phyloP scores from a whole-genome alignment of 2,113 vertebrate genomes.

The Genyomyrus donnyi region DNA sequence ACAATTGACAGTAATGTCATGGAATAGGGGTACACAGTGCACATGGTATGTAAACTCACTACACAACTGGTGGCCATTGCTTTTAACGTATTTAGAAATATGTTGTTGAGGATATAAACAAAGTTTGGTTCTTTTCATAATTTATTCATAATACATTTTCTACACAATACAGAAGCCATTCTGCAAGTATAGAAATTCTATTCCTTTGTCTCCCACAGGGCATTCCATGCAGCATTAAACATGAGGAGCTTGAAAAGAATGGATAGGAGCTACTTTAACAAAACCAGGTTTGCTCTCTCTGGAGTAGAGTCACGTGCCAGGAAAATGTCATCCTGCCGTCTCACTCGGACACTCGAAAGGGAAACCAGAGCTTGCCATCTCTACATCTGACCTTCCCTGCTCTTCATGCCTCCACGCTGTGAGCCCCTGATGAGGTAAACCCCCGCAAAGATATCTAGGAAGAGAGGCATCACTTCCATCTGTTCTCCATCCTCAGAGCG shows the following conservation, averaged over 20 bases:
- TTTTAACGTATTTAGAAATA: background rate
- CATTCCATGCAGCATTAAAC: background rate
- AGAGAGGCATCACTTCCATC: background rate
- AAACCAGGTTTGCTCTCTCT: background rate
- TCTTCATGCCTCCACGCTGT: background rate
- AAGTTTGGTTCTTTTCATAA: background rate
- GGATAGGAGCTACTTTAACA: background rate
- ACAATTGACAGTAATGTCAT: background rate
- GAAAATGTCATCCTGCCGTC: background rate
- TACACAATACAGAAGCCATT: background rate
- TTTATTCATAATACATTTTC: background rate
- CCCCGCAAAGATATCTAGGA: background rate
- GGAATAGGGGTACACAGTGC: background rate
- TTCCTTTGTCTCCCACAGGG: background rate
- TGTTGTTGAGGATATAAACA: background rate
- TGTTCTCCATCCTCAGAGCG: background rate
- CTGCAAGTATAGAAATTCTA: background rate
- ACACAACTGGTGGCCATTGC: background rate
- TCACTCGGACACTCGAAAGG: background rate
- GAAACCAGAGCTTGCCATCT: background rate
- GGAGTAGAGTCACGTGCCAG: background rate
- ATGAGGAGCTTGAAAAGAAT: background rate
- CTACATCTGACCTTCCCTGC: background rate
- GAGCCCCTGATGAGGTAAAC: background rate
- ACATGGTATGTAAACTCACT: background rate